Percentiles rank a stretch among this genome's conserved stretches.
Evolutionary conservation across 1,140 invertebrate species (phyloP).

Genomic region (Nasonia longicornis): DNA sequence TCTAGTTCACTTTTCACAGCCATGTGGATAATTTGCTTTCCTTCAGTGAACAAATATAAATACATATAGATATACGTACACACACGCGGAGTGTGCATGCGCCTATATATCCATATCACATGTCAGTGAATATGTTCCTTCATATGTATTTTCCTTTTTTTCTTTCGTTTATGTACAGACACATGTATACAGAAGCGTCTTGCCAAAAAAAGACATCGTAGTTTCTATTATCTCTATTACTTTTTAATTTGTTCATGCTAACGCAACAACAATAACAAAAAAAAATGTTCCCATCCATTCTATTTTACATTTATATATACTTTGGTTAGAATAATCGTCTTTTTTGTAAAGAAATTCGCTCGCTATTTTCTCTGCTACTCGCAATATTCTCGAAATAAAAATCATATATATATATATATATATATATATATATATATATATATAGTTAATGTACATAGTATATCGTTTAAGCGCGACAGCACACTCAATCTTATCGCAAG

Average conservation of each 20-base stretch:
- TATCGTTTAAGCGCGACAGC: conserved; percentile 36
- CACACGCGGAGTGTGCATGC: conserved; percentile 27
- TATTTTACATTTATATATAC: conserved; percentile 51
- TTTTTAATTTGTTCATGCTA: conserved; percentile 44
- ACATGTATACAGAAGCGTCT: conserved; percentile 45
- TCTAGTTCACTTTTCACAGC: conserved; percentile 71
- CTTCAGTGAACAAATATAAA: conserved; percentile 66
- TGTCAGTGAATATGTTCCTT: conserved; percentile 45
- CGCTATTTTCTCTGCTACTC: conserved; percentile 43
- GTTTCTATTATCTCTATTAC: conserved; percentile 35
- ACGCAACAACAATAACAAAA: conserved; percentile 46
- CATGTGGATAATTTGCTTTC: conserved; percentile 69
- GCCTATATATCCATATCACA: conserved; percentile 44
- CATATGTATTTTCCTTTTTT: conserved; percentile 40
- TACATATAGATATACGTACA: conserved; percentile 51
- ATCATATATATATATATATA: neutral
- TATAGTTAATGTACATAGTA: conserved; percentile 29
- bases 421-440: no score
- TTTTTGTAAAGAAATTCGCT: conserved; percentile 54
- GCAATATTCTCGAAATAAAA: conserved; percentile 47
- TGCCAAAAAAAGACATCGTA: conserved; percentile 25
- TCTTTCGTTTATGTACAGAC: conserved; percentile 43
- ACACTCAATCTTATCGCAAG: conserved; percentile 19
- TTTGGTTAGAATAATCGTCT: conserved; percentile 58
- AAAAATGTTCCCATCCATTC: conserved; percentile 28